Conservation (phyloP, 1,140 invertebrate species). For the Diorhabda carinulata region DNA sequence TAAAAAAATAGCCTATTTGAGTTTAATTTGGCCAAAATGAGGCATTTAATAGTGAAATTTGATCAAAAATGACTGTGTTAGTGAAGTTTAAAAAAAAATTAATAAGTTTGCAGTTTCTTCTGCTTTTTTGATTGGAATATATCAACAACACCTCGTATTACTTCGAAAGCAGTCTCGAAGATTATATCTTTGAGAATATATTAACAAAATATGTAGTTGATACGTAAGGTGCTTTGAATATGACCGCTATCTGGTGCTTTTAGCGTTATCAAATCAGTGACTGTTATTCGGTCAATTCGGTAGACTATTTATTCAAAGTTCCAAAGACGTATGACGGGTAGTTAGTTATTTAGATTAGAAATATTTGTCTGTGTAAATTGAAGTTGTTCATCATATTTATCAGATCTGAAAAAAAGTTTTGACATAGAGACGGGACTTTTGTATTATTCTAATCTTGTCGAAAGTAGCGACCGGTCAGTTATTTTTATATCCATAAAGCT, state of each 20-base stretch:
- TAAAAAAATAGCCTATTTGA: too few relatives aligned
- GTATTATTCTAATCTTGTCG: not conserved
- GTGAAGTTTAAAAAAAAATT: too few relatives aligned
- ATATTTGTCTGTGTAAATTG: not conserved
- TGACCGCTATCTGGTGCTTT: not conserved
- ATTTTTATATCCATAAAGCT: not conserved
- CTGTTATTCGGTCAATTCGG: not conserved
- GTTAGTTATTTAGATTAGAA: not conserved
- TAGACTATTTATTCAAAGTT: not conserved
- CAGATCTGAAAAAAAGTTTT: not conserved
- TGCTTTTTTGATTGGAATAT: too few relatives aligned
- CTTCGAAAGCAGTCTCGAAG: not conserved
- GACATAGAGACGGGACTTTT: not conserved
- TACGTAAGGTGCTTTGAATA: not conserved
- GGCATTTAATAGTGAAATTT: too few relatives aligned
- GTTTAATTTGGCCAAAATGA: too few relatives aligned
- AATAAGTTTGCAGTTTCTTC: too few relatives aligned
- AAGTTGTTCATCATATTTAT: not conserved
- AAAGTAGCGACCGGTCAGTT: not conserved
- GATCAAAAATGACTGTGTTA: too few relatives aligned
- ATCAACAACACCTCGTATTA: too few relatives aligned
- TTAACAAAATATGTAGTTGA: conserved; percentile 3
- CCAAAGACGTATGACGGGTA: not conserved
- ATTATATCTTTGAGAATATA: not conserved
- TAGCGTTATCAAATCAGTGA: not conserved